Conservation (phyloP, 1,140 invertebrate genomes). For the Saccostrea glomerata region DNA sequence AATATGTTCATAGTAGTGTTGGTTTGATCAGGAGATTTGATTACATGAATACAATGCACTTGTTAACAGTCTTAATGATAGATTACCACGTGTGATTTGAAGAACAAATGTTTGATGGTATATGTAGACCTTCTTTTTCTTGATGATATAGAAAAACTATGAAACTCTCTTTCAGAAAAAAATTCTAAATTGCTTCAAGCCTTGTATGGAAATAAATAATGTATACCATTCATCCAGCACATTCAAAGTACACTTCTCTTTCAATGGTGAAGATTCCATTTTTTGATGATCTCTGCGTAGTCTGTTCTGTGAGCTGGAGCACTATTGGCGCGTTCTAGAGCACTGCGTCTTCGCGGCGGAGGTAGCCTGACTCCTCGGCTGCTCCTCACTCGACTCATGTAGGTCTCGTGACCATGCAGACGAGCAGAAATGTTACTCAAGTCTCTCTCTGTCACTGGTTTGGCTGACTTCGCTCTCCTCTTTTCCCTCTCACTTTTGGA, state of each 20-base stretch:
- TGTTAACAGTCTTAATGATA: no score
- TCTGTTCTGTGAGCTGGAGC: not conserved
- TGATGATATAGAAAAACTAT: no score
- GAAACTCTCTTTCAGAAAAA: no score
- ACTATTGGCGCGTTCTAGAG: not conserved
- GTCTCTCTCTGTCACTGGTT: not conserved
- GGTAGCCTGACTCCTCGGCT: not conserved
- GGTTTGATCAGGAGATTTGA: no score
- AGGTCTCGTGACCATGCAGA: not conserved
- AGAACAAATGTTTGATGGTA: no score
- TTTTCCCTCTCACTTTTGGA: not conserved
- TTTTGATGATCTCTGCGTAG: not conserved
- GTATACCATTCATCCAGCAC: not conserved
- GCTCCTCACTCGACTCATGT: slow-evolving; percentile 10
- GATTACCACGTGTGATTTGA: no score
- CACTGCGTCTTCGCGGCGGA: not conserved
- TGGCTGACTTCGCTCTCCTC: not conserved
- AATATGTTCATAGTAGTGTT: no score
- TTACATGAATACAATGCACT: no score
- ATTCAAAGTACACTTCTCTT: not conserved
- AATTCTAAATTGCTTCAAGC: no score
- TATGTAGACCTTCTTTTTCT: no score
- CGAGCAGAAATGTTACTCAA: not conserved
- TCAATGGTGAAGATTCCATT: slow-evolving; percentile 10
- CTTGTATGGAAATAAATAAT: not conserved